Base-by-base conservation (phyloP, 92 coral and sea anemone species). In the Scolanthus callimorphus region DNA sequence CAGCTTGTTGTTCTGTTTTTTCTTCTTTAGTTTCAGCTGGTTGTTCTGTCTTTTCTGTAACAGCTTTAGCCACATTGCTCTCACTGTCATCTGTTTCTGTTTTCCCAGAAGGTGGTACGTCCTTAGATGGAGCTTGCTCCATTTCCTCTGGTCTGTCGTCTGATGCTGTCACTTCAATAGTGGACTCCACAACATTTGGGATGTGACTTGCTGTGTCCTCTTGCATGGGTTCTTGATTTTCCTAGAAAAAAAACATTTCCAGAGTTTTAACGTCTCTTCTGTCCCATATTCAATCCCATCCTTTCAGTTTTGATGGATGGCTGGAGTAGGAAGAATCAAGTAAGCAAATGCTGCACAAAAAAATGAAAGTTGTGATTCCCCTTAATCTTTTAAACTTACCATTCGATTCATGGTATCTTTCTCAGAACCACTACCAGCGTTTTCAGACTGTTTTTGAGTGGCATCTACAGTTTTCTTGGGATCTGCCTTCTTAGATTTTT, bases 121-220 rank as follows among this genome's bases (percentile, higher is more conserved):
- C 26, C 15, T 37, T 13, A 51, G 57, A 17, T 37, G 49, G 58
- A n/a, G n/a, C n/a, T n/a, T 22, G 24, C n/a, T n/a, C 62, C 23
- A 25, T 41, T 17, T 25, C 39, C 28, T 47, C 51, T n/a, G 57
- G 54, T 19, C 20, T 43, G 2, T 48, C 73, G 29, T 17, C 67
- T 23, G 72, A 25, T 22, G 74, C 51, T 43, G 85, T 52, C n/a
- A 91, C 82, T 20, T 91, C 92, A 23, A 84, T 71, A 51, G 86
- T 75, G 38, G 96, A 70, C 20, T 57, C 78, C 21, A 75, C 87
- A 27, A 62, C 74, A 60, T 82, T 81, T 13, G 88, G 68, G n/a
- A n/a, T n/a, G n/a, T n/a, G n/a, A n/a, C n/a, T n/a, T n/a, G n/a
- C n/a, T n/a, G n/a, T n/a, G n/a, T n/a, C n/a, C n/a, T n/a, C n/a